Percentiles rank a stretch among this genome's conserved stretches.
Conservation (phyloP, 1,140 invertebrate species). For the Andricus grossulariae region DNA sequence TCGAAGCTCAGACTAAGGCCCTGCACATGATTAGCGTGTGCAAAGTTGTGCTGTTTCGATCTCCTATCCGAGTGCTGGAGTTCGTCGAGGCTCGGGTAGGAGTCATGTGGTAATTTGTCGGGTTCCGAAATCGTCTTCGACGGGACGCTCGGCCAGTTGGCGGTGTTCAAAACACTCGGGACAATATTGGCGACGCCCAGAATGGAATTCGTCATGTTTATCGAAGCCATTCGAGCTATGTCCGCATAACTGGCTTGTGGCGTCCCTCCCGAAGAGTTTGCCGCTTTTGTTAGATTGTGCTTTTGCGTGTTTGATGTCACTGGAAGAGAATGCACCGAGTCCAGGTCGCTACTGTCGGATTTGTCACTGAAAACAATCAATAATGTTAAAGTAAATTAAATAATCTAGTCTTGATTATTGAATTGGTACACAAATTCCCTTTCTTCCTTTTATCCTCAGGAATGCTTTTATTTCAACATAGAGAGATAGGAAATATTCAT, state of each 20-base stretch:
- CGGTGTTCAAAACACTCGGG: slow-evolving; percentile 63
- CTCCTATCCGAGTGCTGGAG: slow-evolving; percentile 68
- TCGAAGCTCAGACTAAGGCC: slow-evolving; percentile 65
- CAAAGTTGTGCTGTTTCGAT: slow-evolving; percentile 59
- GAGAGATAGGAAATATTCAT: no score
- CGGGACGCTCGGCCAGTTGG: slow-evolving; percentile 65
- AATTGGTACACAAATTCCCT: no score
- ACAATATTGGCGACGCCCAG: slow-evolving; percentile 54
- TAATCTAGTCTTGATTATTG: not conserved
- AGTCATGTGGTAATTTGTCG: slow-evolving; percentile 65
- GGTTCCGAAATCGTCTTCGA: slow-evolving; percentile 62
- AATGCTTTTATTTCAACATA: no score
- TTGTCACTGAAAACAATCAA: slow-evolving; percentile 76
- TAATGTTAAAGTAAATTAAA: not conserved
- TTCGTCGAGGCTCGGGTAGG: slow-evolving; percentile 72
- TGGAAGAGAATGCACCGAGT: slow-evolving; percentile 84
- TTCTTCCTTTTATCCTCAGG: no score
- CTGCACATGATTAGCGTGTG: slow-evolving; percentile 51
- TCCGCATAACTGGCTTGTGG: slow-evolving; percentile 85
- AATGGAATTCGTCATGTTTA: slow-evolving; percentile 60
- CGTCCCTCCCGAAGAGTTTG: slow-evolving; percentile 73
- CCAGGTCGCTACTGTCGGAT: slow-evolving; percentile 84
- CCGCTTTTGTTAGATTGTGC: slow-evolving; percentile 65
- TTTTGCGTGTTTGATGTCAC: slow-evolving; percentile 76
- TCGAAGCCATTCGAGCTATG: slow-evolving; percentile 80